A percentile compares a stretch with the other conserved stretches of the same genome.
These are phyloP conservation scores for Cebus imitator DNA, from an alignment of 2,113 vertebrate species.

Conservation along the genomic window DNA sequence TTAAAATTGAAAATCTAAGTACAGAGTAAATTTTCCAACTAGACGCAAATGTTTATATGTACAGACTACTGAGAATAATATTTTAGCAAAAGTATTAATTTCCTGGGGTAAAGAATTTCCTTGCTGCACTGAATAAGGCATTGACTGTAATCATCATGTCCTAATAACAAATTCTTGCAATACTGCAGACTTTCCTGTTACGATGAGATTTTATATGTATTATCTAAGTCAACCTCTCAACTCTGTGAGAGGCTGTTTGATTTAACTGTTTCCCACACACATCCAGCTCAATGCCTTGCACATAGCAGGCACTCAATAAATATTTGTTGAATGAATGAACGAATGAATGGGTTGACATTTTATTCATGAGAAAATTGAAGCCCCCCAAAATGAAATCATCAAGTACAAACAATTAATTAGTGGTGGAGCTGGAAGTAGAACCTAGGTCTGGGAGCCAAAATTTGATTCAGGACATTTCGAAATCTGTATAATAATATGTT, in stretches of 20 bases:
- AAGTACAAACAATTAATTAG: not conserved
- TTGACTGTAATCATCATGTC: not conserved
- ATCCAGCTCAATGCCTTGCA: not conserved
- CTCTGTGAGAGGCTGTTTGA: not conserved
- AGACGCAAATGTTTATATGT: constrained; percentile 67
- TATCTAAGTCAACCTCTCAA: not conserved
- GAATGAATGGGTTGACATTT: not conserved
- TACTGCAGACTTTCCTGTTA: not conserved
- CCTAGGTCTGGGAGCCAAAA: constrained; percentile 14
- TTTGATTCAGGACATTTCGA: constrained; percentile 48
- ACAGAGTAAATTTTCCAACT: constrained; percentile 55
- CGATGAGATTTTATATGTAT: not conserved
- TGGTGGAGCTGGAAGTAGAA: constrained; percentile 20
- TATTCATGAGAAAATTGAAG: not conserved
- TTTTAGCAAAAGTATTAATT: constrained; percentile 55
- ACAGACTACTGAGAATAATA: constrained; percentile 35
- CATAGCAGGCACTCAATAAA: constrained; percentile 12
- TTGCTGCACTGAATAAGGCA: not conserved
- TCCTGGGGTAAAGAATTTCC: constrained; percentile 29
- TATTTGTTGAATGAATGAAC: not conserved
- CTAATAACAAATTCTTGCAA: not conserved
- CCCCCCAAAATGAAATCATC: not conserved
- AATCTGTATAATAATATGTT: constrained; percentile 35
- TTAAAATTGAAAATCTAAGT: constrained; percentile 68
- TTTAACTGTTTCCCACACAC: not conserved